phyloP scores from a whole-genome alignment of 2,113 vertebrate genomes.

The Zosterops japonicus region DNA sequence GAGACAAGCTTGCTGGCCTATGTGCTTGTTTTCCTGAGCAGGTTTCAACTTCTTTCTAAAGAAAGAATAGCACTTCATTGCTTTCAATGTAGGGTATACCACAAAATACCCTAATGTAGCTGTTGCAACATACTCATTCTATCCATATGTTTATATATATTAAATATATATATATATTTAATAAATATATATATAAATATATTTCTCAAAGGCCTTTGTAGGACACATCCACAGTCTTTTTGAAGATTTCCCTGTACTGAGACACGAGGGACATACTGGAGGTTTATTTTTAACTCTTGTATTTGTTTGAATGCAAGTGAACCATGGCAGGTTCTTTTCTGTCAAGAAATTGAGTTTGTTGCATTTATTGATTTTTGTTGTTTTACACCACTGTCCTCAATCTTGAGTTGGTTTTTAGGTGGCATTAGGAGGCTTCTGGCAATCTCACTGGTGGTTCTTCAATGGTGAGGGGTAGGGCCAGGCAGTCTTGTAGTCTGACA shows the following conservation, averaged over 20 bases:
- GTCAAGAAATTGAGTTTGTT: background rate
- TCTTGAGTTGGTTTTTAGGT: background rate
- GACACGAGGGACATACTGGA: background rate
- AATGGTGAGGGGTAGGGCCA: background rate
- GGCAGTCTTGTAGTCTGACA: background rate
- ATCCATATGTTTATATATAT: too few species aligned
- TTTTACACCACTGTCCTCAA: background rate
- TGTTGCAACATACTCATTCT: background rate
- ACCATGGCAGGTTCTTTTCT: background rate
- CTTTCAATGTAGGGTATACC: background rate
- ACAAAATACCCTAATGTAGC: background rate
- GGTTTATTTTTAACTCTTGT: background rate
- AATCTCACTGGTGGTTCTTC: background rate
- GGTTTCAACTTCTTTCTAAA: background rate
- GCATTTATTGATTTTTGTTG: background rate
- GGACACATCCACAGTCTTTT: background rate
- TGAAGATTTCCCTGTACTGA: background rate
- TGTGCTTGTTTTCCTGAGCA: background rate
- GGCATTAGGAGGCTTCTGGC: background rate
- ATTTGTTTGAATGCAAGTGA: background rate
- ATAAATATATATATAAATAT: background rate
- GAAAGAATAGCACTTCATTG: background rate
- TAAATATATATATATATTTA: background rate
- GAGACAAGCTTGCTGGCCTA: background rate
- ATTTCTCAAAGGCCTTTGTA: background rate